Conservation (phyloP, 1,140 invertebrate genomes). For the Drosophila lacteicornis region DNA sequence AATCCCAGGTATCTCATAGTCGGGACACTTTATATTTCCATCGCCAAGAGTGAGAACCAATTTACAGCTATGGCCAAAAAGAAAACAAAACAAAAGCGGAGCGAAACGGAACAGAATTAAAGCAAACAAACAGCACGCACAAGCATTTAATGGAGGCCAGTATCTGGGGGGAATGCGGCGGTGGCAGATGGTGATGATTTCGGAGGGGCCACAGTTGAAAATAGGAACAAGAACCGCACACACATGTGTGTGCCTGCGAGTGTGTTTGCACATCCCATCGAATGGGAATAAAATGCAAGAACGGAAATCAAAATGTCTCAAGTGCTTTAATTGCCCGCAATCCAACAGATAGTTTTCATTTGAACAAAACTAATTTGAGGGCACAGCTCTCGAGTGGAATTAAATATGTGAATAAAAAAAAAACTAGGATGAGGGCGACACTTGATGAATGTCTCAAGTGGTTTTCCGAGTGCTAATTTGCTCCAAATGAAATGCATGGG, state of each 20-base stretch:
- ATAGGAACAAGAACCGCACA: slow-evolving; percentile 25
- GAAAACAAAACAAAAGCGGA: slow-evolving; percentile 24
- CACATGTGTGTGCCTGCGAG: slow-evolving; percentile 12
- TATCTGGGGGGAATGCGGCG: slow-evolving; percentile 11
- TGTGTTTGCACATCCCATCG: slow-evolving; percentile 22
- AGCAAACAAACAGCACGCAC: slow-evolving; percentile 65
- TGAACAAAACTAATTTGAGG: slow-evolving; percentile 47
- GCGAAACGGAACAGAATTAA: slow-evolving; percentile 49
- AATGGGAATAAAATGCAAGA: slow-evolving; percentile 46
- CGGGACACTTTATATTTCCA: neutral
- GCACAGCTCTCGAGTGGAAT: slow-evolving; percentile 24
- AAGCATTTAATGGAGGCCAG: slow-evolving; percentile 62
- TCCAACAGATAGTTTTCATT: slow-evolving; percentile 43
- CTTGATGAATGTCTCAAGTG: slow-evolving; percentile 40
- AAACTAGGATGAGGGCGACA: neutral
- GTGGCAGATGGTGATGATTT: slow-evolving; percentile 17
- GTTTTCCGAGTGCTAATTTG: slow-evolving; percentile 11
- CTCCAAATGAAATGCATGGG: neutral
- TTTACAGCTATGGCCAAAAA: slow-evolving; percentile 51
- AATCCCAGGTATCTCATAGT: neutral
- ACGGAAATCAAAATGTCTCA: slow-evolving; percentile 62
- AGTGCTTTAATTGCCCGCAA: slow-evolving; percentile 57
- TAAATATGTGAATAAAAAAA: slow-evolving; percentile 26
- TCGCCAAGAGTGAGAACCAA: slow-evolving; percentile 53
- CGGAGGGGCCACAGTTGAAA: slow-evolving; percentile 13